A percentile compares a stretch with the other conserved stretches of the same genome.
These are phyloP conservation scores for Taurulus bubalis DNA, from an alignment of 2,113 vertebrate genomes.

Conservation along the genomic window DNA sequence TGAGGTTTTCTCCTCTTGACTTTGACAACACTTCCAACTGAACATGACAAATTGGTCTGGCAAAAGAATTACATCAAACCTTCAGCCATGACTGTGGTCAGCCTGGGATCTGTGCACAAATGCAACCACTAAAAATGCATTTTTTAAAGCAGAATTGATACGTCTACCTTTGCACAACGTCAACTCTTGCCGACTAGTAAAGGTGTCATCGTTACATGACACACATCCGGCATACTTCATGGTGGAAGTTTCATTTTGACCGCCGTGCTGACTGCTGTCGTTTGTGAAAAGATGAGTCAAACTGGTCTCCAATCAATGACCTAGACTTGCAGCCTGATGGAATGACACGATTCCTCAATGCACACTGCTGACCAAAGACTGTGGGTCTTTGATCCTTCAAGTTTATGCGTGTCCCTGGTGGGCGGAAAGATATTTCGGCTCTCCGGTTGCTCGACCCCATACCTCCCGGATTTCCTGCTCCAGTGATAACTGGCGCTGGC, in stretches of 20 bases:
- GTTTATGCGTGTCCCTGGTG: conserved; percentile 6
- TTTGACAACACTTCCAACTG: not conserved
- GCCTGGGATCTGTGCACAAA: not conserved
- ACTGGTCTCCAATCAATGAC: not conserved
- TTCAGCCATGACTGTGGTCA: not conserved
- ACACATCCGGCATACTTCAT: not conserved
- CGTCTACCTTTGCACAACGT: not conserved
- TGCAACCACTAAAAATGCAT: not conserved
- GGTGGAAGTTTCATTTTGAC: not conserved
- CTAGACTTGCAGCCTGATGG: not conserved
- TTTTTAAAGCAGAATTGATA: not conserved
- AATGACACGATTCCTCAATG: not conserved
- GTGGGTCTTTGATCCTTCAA: not conserved
- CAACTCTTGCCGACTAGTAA: not conserved
- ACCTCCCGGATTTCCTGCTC: conserved; percentile 87
- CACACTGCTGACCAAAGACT: not conserved
- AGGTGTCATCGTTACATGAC: not conserved
- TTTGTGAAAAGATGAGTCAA: conserved; percentile 1
- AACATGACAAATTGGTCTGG: conserved; percentile 12
- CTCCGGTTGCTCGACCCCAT: conserved; percentile 30
- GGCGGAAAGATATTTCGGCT: conserved; percentile 14
- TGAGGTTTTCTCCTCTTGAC: not conserved
- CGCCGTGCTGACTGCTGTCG: not conserved
- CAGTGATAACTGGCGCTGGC: conserved; percentile 83
- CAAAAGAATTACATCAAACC: not conserved